Conservation (phyloP, 2,797 vertebrate species). For the Cuniculus paca region DNA sequence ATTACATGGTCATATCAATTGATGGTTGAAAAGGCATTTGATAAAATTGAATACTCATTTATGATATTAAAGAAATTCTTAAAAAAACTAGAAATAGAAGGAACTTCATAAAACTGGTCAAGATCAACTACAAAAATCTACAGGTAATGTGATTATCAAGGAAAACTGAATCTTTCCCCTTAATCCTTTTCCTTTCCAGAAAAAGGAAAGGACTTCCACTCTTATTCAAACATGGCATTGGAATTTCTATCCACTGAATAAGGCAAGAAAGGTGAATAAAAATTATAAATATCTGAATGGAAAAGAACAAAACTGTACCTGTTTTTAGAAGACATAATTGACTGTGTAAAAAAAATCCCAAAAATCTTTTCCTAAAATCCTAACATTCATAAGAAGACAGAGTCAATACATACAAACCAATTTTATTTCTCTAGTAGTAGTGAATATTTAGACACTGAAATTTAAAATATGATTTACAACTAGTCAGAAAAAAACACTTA, state of each 20-base stretch:
- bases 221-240: not conserved
- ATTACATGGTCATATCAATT: not conserved
- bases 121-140: not conserved
- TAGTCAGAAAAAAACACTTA: not conserved
- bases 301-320: not conserved
- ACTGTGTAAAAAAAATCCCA: not conserved
- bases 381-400: not conserved
- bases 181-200: not conserved
- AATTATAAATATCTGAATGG: not conserved
- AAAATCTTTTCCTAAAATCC: not conserved
- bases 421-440: not conserved
- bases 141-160: not conserved
- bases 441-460: not conserved
- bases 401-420: conserved; percentile 21
- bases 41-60: not conserved
- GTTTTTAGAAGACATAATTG: not conserved
- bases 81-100: not conserved
- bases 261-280: conserved; percentile 1
- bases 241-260: not conserved
- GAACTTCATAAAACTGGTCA: not conserved
- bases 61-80: not conserved
- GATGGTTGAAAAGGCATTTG: not conserved
- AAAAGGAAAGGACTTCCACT: not conserved
- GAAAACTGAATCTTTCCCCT: not conserved
- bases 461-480: not conserved